Conservation (phyloP, 2,113 vertebrate genomes). For the Nycticorax nycticorax region DNA sequence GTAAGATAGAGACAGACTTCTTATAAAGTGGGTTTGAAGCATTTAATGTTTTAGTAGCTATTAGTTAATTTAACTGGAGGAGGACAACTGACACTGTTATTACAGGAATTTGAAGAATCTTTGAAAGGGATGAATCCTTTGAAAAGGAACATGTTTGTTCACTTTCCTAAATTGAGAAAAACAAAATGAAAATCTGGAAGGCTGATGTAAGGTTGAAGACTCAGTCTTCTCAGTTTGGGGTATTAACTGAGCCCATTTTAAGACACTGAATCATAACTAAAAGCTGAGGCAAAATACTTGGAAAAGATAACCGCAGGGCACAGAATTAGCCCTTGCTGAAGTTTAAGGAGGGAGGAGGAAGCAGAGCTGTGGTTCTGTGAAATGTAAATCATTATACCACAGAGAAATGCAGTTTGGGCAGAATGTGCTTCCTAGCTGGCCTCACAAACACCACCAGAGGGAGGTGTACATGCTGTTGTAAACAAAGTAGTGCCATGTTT, state of each 20-base stretch:
- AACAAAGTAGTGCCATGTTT: background rate
- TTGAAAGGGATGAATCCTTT: too few relatives aligned
- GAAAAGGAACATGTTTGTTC: background rate
- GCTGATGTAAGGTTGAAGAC: background rate
- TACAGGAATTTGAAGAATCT: background rate
- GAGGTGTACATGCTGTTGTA: background rate
- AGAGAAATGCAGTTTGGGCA: background rate
- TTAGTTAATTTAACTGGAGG: background rate
- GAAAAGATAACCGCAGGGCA: background rate
- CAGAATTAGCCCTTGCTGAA: background rate
- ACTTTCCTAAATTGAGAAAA: background rate
- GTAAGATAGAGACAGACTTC: background rate
- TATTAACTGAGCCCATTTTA: background rate
- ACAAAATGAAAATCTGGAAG: background rate
- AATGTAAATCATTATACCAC: background rate
- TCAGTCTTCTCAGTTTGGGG: background rate
- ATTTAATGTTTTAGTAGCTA: background rate
- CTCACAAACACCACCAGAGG: background rate
- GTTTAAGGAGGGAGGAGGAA: background rate
- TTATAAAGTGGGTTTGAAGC: background rate
- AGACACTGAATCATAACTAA: background rate
- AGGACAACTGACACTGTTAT: background rate
- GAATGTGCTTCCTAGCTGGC: background rate
- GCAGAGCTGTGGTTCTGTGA: background rate
- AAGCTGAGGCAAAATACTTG: background rate